These are phyloP conservation scores for Stenodera caucasica DNA, from an alignment of 2,888 invertebrate genomes.

Conservation along the genomic window DNA sequence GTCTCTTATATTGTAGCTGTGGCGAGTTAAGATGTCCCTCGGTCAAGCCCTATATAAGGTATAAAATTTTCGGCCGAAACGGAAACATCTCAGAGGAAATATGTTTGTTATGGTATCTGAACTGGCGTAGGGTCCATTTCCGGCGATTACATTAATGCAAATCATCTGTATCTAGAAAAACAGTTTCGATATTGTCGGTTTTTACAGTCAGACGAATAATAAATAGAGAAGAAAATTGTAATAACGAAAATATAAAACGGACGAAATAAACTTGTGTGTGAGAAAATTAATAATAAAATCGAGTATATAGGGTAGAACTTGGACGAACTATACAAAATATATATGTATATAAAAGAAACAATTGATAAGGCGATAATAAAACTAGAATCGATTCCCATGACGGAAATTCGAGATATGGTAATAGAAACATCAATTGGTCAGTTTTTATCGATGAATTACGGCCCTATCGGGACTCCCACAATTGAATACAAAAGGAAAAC, in stretches of 20 bases:
- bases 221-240: background rate
- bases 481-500: no score
- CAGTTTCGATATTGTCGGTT: background rate
- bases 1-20: conserved; percentile 15
- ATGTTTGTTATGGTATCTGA: conserved; percentile 8
- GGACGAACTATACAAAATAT: background rate
- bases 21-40: conserved; percentile 26
- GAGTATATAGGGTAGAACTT: conserved; percentile 2
- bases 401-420: conserved; percentile 1
- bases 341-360: conserved; percentile 1
- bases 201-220: background rate
- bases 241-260: background rate
- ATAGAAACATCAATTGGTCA: conserved; percentile 6
- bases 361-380: conserved; percentile 2
- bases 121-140: conserved; percentile 6
- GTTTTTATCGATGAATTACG: background rate
- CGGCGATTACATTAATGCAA: conserved; percentile 4
- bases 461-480: background rate
- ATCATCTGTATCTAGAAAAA: conserved; percentile 8
- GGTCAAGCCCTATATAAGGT: conserved; percentile 23
- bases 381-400: conserved; percentile 1
- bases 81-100: background rate
- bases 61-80: conserved; percentile 17
- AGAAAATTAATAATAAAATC: conserved; percentile 9
- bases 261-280: background rate